Percentiles rank a stretch among this genome's conserved stretches.
These are phyloP conservation scores for Microctenopoma lineatum DNA, from an alignment of 2,797 vertebrate species.

Conservation along the genomic window DNA sequence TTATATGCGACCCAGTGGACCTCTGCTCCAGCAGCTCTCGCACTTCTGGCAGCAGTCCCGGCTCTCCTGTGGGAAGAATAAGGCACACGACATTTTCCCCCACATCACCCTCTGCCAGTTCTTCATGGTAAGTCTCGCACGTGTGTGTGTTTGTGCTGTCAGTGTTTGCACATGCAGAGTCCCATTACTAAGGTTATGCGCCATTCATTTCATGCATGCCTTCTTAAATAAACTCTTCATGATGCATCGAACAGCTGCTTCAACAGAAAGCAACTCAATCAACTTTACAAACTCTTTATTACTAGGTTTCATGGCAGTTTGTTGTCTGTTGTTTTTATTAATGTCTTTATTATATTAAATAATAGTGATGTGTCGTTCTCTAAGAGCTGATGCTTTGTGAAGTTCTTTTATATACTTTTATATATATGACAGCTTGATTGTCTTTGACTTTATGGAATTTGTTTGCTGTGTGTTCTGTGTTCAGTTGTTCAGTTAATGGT, in stretches of 20 bases:
- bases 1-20: constrained; percentile 95
- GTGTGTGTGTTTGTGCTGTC: constrained; percentile 1
- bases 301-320: neutral
- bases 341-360: neutral
- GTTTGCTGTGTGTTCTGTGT: too few relatives aligned
- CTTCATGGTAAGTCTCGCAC: constrained; percentile 87
- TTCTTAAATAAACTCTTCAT: too few relatives aligned
- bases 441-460: too few relatives aligned
- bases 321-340: neutral
- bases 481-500: too few relatives aligned
- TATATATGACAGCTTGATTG: too few relatives aligned
- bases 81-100: constrained; percentile 99
- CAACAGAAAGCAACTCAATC: neutral
- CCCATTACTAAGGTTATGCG: too few relatives aligned
- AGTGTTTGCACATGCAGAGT: too few relatives aligned
- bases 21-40: constrained; percentile 93
- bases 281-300: neutral
- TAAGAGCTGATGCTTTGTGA: too few relatives aligned
- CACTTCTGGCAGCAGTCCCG: constrained; percentile 98
- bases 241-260: neutral
- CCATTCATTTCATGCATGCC: too few relatives aligned
- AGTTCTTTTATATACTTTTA: too few relatives aligned
- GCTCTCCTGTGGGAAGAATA: constrained; percentile 95
- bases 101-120: constrained; percentile 99
- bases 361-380: too few relatives aligned